These are phyloP conservation scores for Camarhynchus parvulus DNA, from an alignment of 2,113 vertebrate species.

Conservation along the genomic window DNA sequence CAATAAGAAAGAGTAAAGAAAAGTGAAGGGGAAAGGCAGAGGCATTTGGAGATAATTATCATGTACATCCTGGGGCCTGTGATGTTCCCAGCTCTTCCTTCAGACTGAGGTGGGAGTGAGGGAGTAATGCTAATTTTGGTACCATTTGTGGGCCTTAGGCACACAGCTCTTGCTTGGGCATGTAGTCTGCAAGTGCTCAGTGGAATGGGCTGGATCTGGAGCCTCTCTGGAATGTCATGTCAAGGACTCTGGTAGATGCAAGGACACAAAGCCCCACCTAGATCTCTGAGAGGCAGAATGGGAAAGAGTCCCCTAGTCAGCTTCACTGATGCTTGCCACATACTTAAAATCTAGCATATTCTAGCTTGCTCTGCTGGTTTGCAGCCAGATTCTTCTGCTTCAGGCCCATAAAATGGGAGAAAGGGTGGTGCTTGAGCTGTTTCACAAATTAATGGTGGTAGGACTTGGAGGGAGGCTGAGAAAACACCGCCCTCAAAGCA, in stretches of 20 bases:
- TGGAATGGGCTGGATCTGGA: rapidly evolving
- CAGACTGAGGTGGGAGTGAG: rapidly evolving
- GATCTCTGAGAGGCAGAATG: not conserved
- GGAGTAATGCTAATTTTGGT: rapidly evolving
- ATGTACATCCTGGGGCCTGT: not conserved
- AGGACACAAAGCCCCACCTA: rapidly evolving
- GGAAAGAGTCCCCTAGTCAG: not conserved
- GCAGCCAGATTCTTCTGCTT: not conserved
- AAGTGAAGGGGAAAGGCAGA: not conserved
- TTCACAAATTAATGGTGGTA: not conserved
- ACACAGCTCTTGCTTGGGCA: not conserved
- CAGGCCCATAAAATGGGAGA: not conserved
- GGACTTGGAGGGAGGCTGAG: not conserved
- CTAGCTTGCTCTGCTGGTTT: not conserved
- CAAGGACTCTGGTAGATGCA: not conserved
- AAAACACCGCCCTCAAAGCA: not conserved
- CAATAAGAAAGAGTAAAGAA: not conserved
- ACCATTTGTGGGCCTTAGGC: not conserved
- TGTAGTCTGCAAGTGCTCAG: not conserved
- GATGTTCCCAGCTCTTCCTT: not conserved
- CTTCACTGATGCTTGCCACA: not conserved
- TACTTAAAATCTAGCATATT: not conserved
- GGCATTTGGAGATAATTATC: not conserved
- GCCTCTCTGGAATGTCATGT: not conserved
- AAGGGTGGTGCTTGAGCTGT: not conserved